Conservation (phyloP, 2,888 invertebrate species). For the Idaea biselata region DNA sequence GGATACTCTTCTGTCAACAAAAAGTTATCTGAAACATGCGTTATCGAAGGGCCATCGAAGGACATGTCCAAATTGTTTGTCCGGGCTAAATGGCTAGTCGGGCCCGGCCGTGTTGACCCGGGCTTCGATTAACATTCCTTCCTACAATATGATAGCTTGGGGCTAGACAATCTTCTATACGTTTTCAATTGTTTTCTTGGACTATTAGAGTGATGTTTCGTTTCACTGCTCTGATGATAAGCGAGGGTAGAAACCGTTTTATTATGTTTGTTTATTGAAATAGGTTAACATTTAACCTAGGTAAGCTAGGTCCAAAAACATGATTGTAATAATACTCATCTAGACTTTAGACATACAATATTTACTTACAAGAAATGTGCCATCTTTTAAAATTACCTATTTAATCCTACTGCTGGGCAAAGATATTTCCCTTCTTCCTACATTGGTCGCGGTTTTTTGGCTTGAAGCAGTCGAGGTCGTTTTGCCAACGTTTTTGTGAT, state of each 20-base stretch:
- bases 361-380: too few relatives aligned
- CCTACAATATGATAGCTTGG: constrained; percentile 58
- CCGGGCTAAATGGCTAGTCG: constrained; percentile 25
- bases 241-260: not conserved
- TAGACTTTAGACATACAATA: too few relatives aligned
- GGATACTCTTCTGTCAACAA: not conserved
- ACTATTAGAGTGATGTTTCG: constrained; percentile 23
- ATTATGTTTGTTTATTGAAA: not conserved
- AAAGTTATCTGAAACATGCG: constrained; percentile 6
- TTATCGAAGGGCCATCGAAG: constrained; percentile 6
- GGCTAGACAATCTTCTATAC: constrained; percentile 60
- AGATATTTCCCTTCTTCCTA: too few relatives aligned
- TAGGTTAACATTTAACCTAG: not conserved
- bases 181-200: constrained; percentile 68
- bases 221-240: not conserved
- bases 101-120: constrained; percentile 43
- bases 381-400: too few relatives aligned
- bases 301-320: too few relatives aligned
- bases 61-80: constrained; percentile 18
- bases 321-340: too few relatives aligned
- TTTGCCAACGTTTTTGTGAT: too few relatives aligned
- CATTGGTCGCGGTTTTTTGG: too few relatives aligned
- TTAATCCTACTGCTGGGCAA: too few relatives aligned
- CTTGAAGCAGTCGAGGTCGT: too few relatives aligned
- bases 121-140: constrained; percentile 69